Conservation (phyloP, 2,797 vertebrate species). For the Macroramphosus scolopax region DNA sequence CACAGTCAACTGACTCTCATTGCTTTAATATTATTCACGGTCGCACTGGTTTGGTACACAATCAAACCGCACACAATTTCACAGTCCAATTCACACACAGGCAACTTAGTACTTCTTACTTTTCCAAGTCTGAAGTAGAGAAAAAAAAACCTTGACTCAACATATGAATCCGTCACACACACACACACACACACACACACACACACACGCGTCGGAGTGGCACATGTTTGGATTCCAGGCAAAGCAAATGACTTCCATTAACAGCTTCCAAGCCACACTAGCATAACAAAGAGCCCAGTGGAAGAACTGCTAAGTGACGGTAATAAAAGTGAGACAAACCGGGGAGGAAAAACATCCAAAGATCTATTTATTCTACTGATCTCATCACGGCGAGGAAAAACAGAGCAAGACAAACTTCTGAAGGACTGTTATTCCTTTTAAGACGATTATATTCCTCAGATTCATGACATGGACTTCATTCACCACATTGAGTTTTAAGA, state of each 20-base stretch:
- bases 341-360: constrained; percentile 22
- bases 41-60: constrained; percentile 14
- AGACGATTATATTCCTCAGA: neutral
- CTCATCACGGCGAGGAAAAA: constrained; percentile 14
- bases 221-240: constrained; percentile 42
- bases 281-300: constrained; percentile 28
- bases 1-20: constrained; percentile 2
- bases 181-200: constrained; percentile 44
- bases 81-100: neutral
- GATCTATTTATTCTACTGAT: constrained; percentile 29
- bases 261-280: constrained; percentile 34
- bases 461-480: no score
- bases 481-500: no score
- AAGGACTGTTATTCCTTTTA: neutral
- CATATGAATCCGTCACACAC: constrained; percentile 54
- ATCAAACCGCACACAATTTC: constrained; percentile 22
- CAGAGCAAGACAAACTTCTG: constrained; percentile 2
- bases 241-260: constrained; percentile 32
- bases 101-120: neutral
- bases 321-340: constrained; percentile 32
- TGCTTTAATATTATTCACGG: constrained; percentile 4
- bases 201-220: constrained; percentile 39
- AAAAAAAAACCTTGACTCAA: constrained; percentile 22
- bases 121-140: constrained; percentile 4
- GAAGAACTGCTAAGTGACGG: constrained; percentile 23